Conservation (phyloP, 2,888 invertebrate genomes). For the Leistus spinibarbis region DNA sequence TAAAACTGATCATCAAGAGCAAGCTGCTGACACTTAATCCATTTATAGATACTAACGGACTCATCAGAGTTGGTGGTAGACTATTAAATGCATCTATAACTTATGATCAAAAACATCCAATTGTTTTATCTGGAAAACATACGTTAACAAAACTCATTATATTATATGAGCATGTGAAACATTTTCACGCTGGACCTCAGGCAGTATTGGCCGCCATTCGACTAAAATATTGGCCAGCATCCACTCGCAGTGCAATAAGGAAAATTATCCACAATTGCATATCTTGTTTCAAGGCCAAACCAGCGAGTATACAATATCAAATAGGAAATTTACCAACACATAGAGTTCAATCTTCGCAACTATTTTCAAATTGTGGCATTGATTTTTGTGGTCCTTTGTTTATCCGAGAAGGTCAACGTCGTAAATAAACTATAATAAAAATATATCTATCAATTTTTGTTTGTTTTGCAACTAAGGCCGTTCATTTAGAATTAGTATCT, state of each 20-base stretch:
- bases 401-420: no score
- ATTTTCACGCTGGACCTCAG: constrained; percentile 17
- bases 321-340: neutral
- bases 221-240: constrained; percentile 48
- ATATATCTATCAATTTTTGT: constrained; percentile 44
- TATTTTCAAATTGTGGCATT: neutral
- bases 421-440: no score
- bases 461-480: constrained; percentile 43
- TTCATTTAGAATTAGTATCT: constrained; percentile 45
- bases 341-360: neutral
- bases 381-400: neutral
- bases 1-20: constrained; percentile 9
- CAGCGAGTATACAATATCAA: no score
- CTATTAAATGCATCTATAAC: neutral
- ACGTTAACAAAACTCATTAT: constrained; percentile 18
- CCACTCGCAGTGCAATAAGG: constrained; percentile 43
- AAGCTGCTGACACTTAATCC: constrained; percentile 2
- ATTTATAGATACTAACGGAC: constrained; percentile 3
- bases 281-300: neutral
- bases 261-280: no score
- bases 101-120: constrained; percentile 11
- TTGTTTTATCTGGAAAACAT: constrained; percentile 17
- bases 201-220: constrained; percentile 41
- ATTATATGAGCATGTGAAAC: neutral
- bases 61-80: constrained; percentile 15